A percentile compares a stretch with the other conserved stretches of the same genome.
These are phyloP conservation scores for Hydrotaea cyrtoneurina DNA, from an alignment of 2,888 invertebrate species.

Conservation along the genomic window DNA sequence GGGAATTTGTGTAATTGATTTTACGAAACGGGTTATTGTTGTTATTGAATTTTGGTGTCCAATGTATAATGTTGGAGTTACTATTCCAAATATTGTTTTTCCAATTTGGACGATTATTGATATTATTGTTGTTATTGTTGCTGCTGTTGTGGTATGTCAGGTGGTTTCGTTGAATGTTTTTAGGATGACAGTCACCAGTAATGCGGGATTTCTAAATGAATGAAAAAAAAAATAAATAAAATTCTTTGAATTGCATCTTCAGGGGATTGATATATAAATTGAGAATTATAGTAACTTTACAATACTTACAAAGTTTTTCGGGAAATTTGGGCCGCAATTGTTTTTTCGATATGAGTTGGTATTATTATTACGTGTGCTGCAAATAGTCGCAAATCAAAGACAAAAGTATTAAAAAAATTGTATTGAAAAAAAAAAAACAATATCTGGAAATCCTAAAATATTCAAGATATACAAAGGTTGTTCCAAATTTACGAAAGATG, in stretches of 20 bases:
- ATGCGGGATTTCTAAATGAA: constrained; percentile 8
- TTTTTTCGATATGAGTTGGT: constrained; percentile 51
- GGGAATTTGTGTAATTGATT: not conserved
- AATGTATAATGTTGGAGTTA: constrained; percentile 10
- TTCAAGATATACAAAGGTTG: too few relatives aligned
- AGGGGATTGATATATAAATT: not conserved
- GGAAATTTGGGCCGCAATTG: constrained; percentile 52
- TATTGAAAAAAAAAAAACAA: not conserved
- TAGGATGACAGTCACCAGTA: not conserved
- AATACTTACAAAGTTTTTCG: constrained; percentile 71
- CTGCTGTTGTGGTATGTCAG: not conserved
- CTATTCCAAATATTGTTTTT: not conserved
- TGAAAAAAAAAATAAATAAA: not conserved
- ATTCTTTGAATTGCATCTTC: too few relatives aligned
- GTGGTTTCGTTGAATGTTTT: not conserved
- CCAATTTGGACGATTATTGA: constrained; percentile 16
- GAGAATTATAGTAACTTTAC: not conserved
- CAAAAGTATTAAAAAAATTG: constrained; percentile 24
- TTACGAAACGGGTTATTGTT: constrained; percentile 9
- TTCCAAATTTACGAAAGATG: too few relatives aligned
- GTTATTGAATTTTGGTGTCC: constrained; percentile 1
- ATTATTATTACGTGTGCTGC: constrained; percentile 67
- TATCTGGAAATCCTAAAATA: not conserved
- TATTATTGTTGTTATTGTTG: not conserved
- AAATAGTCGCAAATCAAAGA: constrained; percentile 19